phyloP scores from a whole-genome alignment of 2,888 invertebrate species.

The Eupithecia dodoneata region DNA sequence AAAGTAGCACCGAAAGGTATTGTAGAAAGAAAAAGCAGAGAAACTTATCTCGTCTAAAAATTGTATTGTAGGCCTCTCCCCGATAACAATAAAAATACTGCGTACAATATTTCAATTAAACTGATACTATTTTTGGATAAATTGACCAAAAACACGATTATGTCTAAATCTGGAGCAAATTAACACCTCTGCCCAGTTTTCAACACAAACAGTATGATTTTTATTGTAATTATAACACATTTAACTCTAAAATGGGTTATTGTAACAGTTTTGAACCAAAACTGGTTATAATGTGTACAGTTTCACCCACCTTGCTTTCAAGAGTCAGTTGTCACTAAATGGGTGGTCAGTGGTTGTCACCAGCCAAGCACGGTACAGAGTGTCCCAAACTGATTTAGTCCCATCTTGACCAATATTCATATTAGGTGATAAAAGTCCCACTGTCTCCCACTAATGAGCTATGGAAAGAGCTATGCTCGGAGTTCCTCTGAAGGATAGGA shows the following conservation, averaged over 20 bases:
- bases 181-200: not conserved
- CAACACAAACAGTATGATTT: conserved; percentile 1
- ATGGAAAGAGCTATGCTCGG: too few species aligned
- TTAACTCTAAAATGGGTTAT: not conserved
- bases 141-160: not conserved
- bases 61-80: too few species aligned
- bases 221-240: conserved; percentile 5
- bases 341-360: conserved; percentile 2
- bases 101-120: not conserved
- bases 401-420: not conserved
- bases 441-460: not conserved
- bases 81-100: too few species aligned
- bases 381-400: not conserved
- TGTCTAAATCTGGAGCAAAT: not conserved
- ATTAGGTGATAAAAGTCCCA: not conserved
- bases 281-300: conserved; percentile 2
- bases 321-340: not conserved
- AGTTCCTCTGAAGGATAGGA: too few species aligned
- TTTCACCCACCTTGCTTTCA: conserved; percentile 6
- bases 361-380: not conserved
- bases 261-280: conserved; percentile 9
- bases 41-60: too few species aligned
- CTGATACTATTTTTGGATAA: not conserved
- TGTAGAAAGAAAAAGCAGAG: too few species aligned
- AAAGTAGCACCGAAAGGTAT: too few species aligned